Conservation (phyloP, 2,888 invertebrate species). For the Diaperis boleti region DNA sequence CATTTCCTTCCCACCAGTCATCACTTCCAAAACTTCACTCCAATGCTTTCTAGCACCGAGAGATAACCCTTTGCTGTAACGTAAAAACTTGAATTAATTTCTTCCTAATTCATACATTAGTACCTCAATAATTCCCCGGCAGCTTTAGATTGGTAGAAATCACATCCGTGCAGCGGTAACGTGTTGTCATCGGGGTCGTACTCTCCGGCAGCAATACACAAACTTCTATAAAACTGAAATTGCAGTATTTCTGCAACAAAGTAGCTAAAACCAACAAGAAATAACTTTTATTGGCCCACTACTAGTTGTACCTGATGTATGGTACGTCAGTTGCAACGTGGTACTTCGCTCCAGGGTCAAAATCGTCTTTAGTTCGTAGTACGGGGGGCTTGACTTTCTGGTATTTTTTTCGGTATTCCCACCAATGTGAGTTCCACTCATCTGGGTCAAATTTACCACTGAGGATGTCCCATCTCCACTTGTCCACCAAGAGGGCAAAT, state of each 20-base stretch:
- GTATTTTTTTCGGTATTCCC: slow-evolving; percentile 63
- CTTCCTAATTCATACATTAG: no score
- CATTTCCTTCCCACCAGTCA: slow-evolving; percentile 71
- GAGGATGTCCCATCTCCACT: slow-evolving; percentile 72
- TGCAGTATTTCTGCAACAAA: slow-evolving; percentile 80
- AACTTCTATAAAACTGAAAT: slow-evolving; percentile 81
- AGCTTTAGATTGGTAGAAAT: slow-evolving; percentile 55
- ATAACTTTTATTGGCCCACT: no score
- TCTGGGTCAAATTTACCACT: slow-evolving; percentile 64
- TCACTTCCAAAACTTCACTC: slow-evolving; percentile 71
- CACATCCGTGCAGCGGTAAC: slow-evolving; percentile 55
- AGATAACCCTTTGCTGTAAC: slow-evolving; percentile 67
- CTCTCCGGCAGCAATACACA: slow-evolving; percentile 78
- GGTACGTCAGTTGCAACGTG: slow-evolving; percentile 66
- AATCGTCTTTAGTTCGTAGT: slow-evolving; percentile 63
- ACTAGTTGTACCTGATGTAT: slow-evolving; percentile 61
- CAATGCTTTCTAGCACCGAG: slow-evolving; percentile 69
- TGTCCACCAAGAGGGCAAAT: slow-evolving; percentile 70
- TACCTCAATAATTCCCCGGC: slow-evolving; percentile 70
- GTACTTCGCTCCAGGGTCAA: slow-evolving; percentile 67
- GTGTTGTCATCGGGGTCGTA: slow-evolving; percentile 67
- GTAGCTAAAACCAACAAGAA: slow-evolving; percentile 58
- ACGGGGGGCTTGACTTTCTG: slow-evolving; percentile 62
- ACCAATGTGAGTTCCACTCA: slow-evolving; percentile 67
- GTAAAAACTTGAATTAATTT: neutral